A percentile compares a stretch with the other conserved stretches of the same genome.
Conservation (phyloP, 2,888 invertebrate species). For the Galeruca laticollis region DNA sequence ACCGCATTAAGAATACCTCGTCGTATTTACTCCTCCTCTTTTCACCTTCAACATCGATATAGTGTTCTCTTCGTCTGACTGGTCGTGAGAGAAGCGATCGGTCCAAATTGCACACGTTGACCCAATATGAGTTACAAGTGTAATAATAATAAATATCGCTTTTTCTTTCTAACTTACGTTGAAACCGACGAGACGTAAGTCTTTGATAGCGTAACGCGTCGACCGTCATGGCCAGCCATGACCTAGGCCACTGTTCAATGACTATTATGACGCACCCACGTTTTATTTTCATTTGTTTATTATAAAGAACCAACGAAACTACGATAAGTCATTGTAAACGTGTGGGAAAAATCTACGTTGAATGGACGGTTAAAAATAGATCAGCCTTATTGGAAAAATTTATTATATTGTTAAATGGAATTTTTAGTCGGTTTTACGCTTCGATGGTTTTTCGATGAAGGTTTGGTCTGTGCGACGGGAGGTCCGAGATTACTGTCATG, state of each 20-base stretch:
- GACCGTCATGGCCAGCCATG: constrained; percentile 54
- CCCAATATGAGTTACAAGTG: constrained; percentile 48
- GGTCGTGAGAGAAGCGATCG: constrained; percentile 19
- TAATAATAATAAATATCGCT: constrained; percentile 12
- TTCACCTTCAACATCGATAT: constrained; percentile 23
- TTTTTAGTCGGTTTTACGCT: constrained; percentile 16
- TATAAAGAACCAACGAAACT: constrained; percentile 43
- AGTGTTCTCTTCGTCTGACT: constrained; percentile 24
- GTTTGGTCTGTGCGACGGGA: constrained; percentile 1
- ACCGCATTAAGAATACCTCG: constrained; percentile 16
- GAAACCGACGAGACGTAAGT: constrained; percentile 22
- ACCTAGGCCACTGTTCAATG: constrained; percentile 62
- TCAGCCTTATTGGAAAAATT: constrained; percentile 11
- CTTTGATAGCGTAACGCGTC: background rate
- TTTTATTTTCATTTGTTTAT: constrained; percentile 46
- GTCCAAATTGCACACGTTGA: constrained; percentile 45
- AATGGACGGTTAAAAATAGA: constrained; percentile 35
- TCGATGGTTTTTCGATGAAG: constrained; percentile 2
- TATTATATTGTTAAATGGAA: constrained; percentile 15
- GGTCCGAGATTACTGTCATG: constrained; percentile 12
- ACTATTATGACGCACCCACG: constrained; percentile 60
- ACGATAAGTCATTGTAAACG: constrained; percentile 36
- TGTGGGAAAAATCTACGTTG: constrained; percentile 27
- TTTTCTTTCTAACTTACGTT: constrained; percentile 25
- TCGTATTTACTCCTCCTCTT: constrained; percentile 26